Conservation (phyloP, 2,888 invertebrate species). For the Tineola bisselliella region DNA sequence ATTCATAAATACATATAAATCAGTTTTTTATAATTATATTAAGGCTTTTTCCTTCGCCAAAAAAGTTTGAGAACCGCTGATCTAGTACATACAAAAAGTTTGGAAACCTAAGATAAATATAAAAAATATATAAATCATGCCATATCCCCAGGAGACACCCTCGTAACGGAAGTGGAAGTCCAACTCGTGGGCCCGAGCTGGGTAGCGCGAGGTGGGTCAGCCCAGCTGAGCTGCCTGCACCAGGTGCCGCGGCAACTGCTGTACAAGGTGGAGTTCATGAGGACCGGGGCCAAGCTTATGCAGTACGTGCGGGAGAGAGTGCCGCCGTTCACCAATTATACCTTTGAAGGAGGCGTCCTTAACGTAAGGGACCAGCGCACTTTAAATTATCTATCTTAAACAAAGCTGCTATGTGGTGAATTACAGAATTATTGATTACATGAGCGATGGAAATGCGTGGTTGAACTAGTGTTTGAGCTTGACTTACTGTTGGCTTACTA, state of each 20-base stretch:
- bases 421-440: no score
- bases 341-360: constrained; percentile 73
- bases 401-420: no score
- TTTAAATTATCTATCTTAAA: no score
- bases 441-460: no score
- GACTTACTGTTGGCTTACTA: no score
- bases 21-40: no score
- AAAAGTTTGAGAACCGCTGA: no score
- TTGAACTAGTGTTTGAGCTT: no score
- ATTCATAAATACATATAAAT: no score
- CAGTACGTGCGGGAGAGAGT: constrained; percentile 81
- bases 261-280: constrained; percentile 75
- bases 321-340: constrained; percentile 75
- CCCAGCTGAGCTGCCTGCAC: constrained; percentile 77
- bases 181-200: constrained; percentile 76
- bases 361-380: constrained; percentile 76
- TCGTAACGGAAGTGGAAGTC: constrained; percentile 69
- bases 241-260: constrained; percentile 78
- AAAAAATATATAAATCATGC: constrained; percentile 3
- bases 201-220: constrained; percentile 77
- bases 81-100: no score
- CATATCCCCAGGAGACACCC: constrained; percentile 37
- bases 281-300: constrained; percentile 73
- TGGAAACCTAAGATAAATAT: no score
- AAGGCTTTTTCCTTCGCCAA: no score